Evolutionary conservation across 1,140 invertebrate species (phyloP).

Genomic region (Drosophila aff.): DNA sequence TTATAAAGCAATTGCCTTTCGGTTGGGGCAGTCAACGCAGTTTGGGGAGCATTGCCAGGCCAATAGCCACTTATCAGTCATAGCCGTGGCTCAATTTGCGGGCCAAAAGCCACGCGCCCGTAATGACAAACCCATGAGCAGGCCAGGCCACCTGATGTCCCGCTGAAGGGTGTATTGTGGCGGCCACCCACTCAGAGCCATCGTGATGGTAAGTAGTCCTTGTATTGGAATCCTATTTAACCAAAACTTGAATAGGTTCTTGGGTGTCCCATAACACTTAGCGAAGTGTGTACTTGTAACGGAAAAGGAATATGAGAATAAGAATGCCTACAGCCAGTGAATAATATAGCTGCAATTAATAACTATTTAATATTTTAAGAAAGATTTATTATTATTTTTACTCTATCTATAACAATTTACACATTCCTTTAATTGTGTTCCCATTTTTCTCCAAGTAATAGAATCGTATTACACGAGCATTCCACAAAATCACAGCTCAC

Average conservation of each 20-base stretch:
- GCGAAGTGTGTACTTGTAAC: neutral
- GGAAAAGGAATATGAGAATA: neutral
- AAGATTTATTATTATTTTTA: neutral
- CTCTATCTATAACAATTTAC: too few relatives aligned
- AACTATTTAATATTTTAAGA: neutral
- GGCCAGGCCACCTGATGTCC: conserved; percentile 58
- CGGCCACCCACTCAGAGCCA: conserved; percentile 4
- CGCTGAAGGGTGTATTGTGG: conserved; percentile 13
- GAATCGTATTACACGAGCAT: neutral
- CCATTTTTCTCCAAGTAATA: neutral
- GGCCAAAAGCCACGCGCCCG: conserved; percentile 56
- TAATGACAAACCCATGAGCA: conserved; percentile 55
- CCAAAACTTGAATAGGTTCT: neutral
- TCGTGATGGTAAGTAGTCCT: conserved; percentile 9
- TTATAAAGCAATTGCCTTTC: conserved; percentile 42
- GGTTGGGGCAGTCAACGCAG: conserved; percentile 12
- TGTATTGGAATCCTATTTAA: conserved; percentile 9
- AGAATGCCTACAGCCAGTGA: neutral
- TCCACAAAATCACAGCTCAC: conserved; percentile 1
- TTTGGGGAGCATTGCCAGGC: conserved; percentile 2
- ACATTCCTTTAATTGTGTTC: neutral
- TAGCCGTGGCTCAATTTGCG: conserved; percentile 27
- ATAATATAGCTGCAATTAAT: neutral
- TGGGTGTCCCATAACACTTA: neutral
- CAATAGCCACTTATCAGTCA: conserved; percentile 40